Percentiles rank a stretch among this genome's conserved stretches.
phyloP scores from a whole-genome alignment of 1,140 invertebrate species.

The Ladona fulva region DNA sequence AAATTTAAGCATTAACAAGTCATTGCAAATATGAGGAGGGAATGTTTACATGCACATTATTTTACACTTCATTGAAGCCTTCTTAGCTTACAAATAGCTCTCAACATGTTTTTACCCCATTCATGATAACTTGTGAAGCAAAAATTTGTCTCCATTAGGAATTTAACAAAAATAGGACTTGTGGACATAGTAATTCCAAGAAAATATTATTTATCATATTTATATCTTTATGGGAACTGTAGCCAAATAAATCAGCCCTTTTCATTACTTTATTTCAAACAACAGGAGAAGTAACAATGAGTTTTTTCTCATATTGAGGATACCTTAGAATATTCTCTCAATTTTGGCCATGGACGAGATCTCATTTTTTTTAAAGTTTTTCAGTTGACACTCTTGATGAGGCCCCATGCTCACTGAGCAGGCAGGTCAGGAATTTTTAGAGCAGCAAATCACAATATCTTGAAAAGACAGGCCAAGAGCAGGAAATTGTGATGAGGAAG shows the following conservation, averaged over 20 bases:
- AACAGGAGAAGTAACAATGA: background rate
- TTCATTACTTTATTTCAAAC: background rate
- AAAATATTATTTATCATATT: background rate
- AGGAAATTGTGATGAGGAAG: background rate
- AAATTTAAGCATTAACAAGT: background rate
- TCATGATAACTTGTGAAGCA: background rate
- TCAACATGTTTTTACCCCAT: background rate
- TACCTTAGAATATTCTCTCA: background rate
- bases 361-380: background rate
- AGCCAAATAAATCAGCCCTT: background rate
- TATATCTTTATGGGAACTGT: background rate
- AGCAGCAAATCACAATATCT: background rate
- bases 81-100: background rate
- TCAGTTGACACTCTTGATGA: background rate
- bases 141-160: no score
- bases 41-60: background rate
- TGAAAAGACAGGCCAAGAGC: background rate
- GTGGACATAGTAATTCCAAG: background rate
- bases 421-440: background rate
- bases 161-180: background rate
- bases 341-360: background rate
- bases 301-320: background rate
- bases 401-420: background rate
- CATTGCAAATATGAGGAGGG: background rate
- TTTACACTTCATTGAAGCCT: background rate